These are phyloP conservation scores for Cephus nigrinus DNA, from an alignment of 2,888 invertebrate genomes.

Conservation along the genomic window DNA sequence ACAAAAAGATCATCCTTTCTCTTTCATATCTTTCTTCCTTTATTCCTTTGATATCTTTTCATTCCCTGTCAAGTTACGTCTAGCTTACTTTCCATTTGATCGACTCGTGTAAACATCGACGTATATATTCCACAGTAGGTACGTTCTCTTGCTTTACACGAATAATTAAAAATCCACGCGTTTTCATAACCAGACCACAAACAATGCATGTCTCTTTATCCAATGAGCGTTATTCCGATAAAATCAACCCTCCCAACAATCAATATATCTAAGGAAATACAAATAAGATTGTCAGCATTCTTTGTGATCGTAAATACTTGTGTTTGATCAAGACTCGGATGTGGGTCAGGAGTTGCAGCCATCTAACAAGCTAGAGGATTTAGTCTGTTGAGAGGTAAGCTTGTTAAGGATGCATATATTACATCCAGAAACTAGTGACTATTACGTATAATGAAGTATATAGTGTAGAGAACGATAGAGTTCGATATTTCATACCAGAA, in stretches of 20 bases:
- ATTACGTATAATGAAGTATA: conserved; percentile 6
- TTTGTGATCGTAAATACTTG: conserved; percentile 25
- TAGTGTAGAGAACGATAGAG: background rate
- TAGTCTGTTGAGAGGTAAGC: conserved; percentile 57
- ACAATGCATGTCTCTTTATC: background rate
- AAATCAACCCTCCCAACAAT: background rate
- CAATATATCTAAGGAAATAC: background rate
- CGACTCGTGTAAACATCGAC: background rate
- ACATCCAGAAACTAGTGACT: conserved; percentile 14
- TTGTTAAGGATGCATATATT: conserved; percentile 47
- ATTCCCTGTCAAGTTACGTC: background rate
- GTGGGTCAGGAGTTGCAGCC: conserved; percentile 63
- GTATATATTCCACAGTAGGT: background rate
- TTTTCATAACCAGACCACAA: background rate
- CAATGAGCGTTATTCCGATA: background rate
- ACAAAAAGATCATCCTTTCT: background rate
- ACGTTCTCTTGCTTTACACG: background rate
- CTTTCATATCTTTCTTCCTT: background rate
- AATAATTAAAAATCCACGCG: background rate
- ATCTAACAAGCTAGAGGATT: conserved; percentile 62
- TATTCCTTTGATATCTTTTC: background rate
- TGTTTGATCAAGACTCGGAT: conserved; percentile 59
- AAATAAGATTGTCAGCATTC: background rate
- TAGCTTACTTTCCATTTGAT: background rate
- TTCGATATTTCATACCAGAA: background rate